Conservation (phyloP, 2,888 invertebrate species). For the Standfussiana lucernea region DNA sequence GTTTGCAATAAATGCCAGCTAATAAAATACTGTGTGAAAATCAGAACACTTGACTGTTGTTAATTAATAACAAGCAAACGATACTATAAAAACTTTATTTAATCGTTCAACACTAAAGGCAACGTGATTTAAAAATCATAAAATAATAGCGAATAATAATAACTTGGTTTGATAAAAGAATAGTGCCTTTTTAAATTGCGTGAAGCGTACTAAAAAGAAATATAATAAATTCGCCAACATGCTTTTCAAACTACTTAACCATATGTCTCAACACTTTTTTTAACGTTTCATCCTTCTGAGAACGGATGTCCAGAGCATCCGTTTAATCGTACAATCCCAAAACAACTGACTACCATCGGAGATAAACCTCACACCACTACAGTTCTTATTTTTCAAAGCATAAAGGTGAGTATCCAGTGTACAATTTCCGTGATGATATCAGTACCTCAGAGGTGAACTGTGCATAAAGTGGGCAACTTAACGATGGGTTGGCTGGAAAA, state of each 20-base stretch:
- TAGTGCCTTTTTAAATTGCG: neutral
- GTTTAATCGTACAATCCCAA: constrained; percentile 81
- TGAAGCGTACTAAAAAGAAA: neutral
- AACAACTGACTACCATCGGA: constrained; percentile 68
- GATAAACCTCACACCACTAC: constrained; percentile 37
- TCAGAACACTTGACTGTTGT: neutral
- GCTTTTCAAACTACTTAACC: constrained; percentile 60
- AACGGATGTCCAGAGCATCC: constrained; percentile 87
- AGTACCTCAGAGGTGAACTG: constrained; percentile 57
- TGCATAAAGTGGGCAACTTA: constrained; percentile 69
- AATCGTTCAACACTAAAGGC: neutral
- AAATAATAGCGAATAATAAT: neutral
- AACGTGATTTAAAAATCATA: constrained; percentile 5
- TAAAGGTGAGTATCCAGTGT: constrained; percentile 51
- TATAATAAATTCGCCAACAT: constrained; percentile 26
- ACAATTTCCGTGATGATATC: constrained; percentile 54
- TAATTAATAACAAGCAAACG: constrained; percentile 9
- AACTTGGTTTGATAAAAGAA: neutral
- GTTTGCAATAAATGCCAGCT: no score
- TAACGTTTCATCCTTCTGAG: constrained; percentile 85
- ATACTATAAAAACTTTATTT: neutral
- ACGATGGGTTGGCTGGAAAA: constrained; percentile 60
- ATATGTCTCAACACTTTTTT: constrained; percentile 71
- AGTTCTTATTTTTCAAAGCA: neutral
- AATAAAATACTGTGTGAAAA: neutral